Conservation (phyloP, 2,888 invertebrate species). For the Ptychoptera albimana region DNA sequence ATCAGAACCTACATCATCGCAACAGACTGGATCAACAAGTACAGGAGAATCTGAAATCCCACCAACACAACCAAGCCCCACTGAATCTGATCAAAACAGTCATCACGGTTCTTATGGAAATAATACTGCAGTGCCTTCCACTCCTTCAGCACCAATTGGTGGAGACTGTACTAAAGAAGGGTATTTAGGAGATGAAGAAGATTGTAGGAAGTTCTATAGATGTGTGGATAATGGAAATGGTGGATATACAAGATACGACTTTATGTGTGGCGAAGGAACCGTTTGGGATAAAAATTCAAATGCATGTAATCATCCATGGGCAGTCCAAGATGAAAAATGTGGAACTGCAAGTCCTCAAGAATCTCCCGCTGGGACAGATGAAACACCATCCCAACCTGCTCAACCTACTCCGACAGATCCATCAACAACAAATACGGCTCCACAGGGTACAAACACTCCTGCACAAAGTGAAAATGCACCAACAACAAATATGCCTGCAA, state of each 20-base stretch:
- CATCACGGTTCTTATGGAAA: no score
- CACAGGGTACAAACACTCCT: conserved; percentile 4
- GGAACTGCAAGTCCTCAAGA: conserved; percentile 13
- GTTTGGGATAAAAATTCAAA: conserved; percentile 50
- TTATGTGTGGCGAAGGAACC: conserved; percentile 47
- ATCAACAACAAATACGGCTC: conserved; percentile 10
- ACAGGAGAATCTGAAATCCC: no score
- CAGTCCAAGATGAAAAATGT: conserved; percentile 24
- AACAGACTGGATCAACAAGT: not conserved
- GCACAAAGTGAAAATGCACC: conserved; percentile 5
- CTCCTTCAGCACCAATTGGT: not conserved
- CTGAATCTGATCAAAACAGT: no score
- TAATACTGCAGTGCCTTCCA: not conserved
- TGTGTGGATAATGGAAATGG: conserved; percentile 37
- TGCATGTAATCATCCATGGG: conserved; percentile 36
- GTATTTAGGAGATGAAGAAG: conserved; percentile 41
- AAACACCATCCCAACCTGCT: conserved; percentile 9
- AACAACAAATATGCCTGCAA: not conserved
- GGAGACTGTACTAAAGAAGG: conserved; percentile 30
- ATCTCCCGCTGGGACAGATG: conserved; percentile 12
- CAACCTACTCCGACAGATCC: conserved; percentile 9
- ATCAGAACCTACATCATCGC: no score
- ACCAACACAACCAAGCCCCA: no score
- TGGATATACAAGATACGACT: conserved; percentile 38
- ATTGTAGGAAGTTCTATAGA: conserved; percentile 42